Percentiles rank a stretch among this genome's conserved stretches.
Evolutionary conservation across 2,113 vertebrate genomes (phyloP).

Genomic region (Corynorhinus townsendii): DNA sequence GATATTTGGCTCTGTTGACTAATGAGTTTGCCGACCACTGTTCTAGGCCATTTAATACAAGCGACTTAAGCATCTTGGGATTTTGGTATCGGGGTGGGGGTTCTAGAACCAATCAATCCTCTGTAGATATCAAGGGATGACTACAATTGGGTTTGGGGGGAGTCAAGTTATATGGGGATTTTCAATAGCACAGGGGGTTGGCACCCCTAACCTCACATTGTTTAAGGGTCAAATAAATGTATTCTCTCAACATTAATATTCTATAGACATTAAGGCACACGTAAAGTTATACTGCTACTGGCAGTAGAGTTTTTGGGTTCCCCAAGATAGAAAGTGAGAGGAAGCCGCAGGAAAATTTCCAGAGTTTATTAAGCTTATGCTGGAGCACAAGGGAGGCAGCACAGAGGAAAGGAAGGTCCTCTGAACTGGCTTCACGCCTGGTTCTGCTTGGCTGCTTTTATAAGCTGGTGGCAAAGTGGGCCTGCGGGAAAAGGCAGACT

Average conservation of each 20-base stretch:
- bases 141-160: not conserved
- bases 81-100: not conserved
- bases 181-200: not conserved
- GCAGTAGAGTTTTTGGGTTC: not conserved
- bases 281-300: not conserved
- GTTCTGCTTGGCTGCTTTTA: not conserved
- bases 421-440: not conserved
- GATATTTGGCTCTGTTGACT: too few relatives aligned
- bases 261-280: not conserved
- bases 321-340: not conserved
- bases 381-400: not conserved
- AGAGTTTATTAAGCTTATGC: not conserved
- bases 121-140: not conserved
- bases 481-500: not conserved
- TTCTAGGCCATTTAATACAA: not conserved
- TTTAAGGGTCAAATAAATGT: not conserved
- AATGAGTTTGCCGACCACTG: not conserved
- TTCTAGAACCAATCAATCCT: not conserved
- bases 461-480: not conserved
- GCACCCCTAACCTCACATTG: not conserved
- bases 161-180: not conserved
- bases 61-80: not conserved
- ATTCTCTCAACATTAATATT: not conserved
- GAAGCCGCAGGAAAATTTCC: not conserved
- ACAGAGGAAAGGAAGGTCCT: not conserved